Conservation (phyloP, 2,113 vertebrate genomes). For the Neomonachus schauinslandi region DNA sequence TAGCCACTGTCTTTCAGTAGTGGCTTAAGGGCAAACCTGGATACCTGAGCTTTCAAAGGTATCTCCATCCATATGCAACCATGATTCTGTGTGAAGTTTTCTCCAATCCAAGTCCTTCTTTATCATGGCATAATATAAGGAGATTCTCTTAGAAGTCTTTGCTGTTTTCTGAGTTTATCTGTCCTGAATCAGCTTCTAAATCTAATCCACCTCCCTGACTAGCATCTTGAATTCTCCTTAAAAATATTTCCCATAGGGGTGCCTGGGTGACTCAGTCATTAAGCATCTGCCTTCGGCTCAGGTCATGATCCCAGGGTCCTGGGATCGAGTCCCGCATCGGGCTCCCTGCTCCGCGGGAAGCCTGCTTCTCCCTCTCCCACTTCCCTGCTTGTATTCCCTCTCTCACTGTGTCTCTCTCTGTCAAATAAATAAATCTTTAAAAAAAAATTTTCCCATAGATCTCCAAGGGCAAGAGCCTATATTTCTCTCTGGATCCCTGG, state of each 20-base stretch:
- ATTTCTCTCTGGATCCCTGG: neutral
- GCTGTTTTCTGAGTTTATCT: neutral
- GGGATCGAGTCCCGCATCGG: too few relatives aligned
- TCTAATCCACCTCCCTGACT: neutral
- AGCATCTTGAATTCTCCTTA: neutral
- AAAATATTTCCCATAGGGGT: neutral
- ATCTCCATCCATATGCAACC: neutral
- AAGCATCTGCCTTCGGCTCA: too few relatives aligned
- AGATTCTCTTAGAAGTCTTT: constrained; percentile 34
- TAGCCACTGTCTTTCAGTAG: neutral
- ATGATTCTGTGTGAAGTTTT: neutral
- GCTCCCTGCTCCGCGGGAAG: too few relatives aligned
- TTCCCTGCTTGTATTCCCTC: too few relatives aligned
- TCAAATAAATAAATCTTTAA: too few relatives aligned
- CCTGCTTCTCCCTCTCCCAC: too few relatives aligned
- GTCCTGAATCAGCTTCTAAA: neutral
- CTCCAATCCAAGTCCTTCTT: neutral
- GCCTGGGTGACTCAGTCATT: too few relatives aligned
- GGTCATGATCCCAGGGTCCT: too few relatives aligned
- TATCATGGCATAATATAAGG: neutral
- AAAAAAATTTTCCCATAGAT: neutral
- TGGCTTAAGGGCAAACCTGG: neutral
- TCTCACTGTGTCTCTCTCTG: too few relatives aligned
- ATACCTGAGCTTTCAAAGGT: neutral
- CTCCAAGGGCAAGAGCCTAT: neutral